phyloP scores from a whole-genome alignment of 2,888 invertebrate genomes.

The Caenorhabditis japonica region DNA sequence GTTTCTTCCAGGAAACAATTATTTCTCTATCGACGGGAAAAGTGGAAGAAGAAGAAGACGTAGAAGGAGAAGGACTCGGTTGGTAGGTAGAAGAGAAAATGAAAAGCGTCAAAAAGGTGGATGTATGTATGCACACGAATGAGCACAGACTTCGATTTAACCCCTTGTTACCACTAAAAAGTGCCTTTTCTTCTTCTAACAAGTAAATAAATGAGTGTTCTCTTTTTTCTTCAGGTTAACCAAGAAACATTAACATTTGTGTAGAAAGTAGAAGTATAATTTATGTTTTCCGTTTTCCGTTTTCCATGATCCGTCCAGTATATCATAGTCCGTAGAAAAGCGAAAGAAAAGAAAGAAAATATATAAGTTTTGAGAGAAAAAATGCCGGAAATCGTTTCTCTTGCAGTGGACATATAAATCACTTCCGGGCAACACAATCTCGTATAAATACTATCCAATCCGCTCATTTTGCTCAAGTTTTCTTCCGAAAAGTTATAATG shows the following conservation, averaged over 20 bases:
- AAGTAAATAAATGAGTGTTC: too few relatives aligned
- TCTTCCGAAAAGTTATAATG: conserved; percentile 49
- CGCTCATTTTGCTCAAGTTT: conserved; percentile 1
- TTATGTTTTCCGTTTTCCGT: too few relatives aligned
- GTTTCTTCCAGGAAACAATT: conserved; percentile 45
- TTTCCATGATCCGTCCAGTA: too few relatives aligned
- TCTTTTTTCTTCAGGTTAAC: too few relatives aligned
- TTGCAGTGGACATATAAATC: conserved; percentile 46
- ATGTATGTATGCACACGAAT: conserved; percentile 39
- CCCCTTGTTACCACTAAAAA: too few relatives aligned
- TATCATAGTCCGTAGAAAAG: too few relatives aligned
- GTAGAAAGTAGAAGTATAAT: not conserved
- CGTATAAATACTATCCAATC: conserved; percentile 25
- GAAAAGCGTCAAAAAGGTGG: too few relatives aligned
- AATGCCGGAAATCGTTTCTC: conserved; percentile 44
- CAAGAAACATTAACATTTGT: conserved; percentile 15
- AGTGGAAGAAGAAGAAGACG: conserved; percentile 1
- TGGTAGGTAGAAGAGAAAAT: too few relatives aligned
- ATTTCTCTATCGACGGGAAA: conserved; percentile 32
- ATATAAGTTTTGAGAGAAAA: conserved; percentile 14
- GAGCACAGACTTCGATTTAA: conserved; percentile 33
- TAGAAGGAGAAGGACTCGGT: conserved; percentile 10
- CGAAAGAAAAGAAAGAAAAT: conserved; percentile 23
- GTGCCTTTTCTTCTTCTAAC: too few relatives aligned
- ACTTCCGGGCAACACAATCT: conserved; percentile 25